phyloP scores from a whole-genome alignment of 2,888 invertebrate genomes.

The Cephus spinipes region DNA sequence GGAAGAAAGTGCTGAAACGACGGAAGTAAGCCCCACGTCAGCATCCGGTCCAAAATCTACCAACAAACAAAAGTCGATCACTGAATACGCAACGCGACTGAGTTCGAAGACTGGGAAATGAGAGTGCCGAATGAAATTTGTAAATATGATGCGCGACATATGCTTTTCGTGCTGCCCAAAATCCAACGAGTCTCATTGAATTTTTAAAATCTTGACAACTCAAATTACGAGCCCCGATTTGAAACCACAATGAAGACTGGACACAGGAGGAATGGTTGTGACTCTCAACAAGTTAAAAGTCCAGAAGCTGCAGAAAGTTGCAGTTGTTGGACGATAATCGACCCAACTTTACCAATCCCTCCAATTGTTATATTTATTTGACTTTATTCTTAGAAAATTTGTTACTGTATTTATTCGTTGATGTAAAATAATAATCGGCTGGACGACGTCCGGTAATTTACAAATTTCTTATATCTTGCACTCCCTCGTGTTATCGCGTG shows the following conservation, averaged over 20 bases:
- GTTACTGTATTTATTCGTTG: constrained; percentile 1
- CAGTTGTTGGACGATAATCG: no score
- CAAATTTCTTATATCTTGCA: not conserved
- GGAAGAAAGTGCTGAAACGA: constrained; percentile 49
- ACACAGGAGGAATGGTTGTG: no score
- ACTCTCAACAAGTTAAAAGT: no score
- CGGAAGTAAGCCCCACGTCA: constrained; percentile 24
- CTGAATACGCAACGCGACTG: constrained; percentile 53
- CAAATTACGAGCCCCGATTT: no score
- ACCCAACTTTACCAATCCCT: no score
- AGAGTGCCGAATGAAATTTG: constrained; percentile 5
- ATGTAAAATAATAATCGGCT: no score
- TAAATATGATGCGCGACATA: not conserved
- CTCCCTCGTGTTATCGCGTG: not conserved
- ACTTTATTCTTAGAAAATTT: not conserved
- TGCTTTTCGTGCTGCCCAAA: no score
- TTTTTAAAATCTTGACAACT: no score
- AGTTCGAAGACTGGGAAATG: constrained; percentile 37
- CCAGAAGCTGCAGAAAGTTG: no score
- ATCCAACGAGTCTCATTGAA: no score
- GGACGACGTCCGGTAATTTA: not conserved
- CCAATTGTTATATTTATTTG: no score
- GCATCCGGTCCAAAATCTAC: constrained; percentile 18
- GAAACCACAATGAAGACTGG: no score
- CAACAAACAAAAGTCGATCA: constrained; percentile 20